A percentile compares a stretch with the other conserved stretches of the same genome.
These are phyloP conservation scores for Illadopsis cleaveri DNA, from an alignment of 2,113 vertebrate genomes.

Conservation along the genomic window DNA sequence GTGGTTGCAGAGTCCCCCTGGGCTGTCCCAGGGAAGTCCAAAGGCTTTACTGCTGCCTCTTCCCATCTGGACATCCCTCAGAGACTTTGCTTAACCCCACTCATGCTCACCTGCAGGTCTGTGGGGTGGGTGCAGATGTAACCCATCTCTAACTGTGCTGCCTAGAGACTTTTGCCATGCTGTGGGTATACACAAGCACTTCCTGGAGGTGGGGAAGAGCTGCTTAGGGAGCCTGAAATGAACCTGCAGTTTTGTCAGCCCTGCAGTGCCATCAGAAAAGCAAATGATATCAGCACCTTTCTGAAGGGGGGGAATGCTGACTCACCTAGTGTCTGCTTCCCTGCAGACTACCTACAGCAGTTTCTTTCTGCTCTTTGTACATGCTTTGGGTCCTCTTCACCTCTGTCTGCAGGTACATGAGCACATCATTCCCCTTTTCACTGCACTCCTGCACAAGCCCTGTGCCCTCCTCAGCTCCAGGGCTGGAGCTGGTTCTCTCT, in stretches of 20 bases:
- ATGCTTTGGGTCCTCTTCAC: not conserved
- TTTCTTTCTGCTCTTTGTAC: not conserved
- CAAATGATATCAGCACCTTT: not conserved
- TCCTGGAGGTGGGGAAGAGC: not conserved
- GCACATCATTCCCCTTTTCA: not conserved
- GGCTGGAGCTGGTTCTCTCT: not conserved
- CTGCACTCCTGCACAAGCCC: not conserved
- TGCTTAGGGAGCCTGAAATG: not conserved
- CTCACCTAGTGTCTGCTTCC: not conserved
- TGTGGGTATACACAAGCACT: not conserved
- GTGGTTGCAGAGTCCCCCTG: not conserved
- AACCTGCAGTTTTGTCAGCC: not conserved
- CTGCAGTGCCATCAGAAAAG: not conserved
- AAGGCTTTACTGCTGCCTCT: not conserved
- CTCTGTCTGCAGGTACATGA: not conserved
- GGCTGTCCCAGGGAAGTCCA: not conserved
- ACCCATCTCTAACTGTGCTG: not conserved
- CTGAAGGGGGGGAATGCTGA: not conserved
- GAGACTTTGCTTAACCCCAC: not conserved
- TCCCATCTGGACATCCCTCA: not conserved
- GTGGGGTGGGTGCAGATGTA: fast-evolving
- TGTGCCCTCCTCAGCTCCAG: fast-evolving
- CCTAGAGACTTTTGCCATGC: not conserved
- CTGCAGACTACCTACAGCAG: not conserved
- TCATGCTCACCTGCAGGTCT: fast-evolving